Base-by-base conservation (phyloP, 1,140 invertebrate species). In the Aphelenchoides besseyi region DNA sequence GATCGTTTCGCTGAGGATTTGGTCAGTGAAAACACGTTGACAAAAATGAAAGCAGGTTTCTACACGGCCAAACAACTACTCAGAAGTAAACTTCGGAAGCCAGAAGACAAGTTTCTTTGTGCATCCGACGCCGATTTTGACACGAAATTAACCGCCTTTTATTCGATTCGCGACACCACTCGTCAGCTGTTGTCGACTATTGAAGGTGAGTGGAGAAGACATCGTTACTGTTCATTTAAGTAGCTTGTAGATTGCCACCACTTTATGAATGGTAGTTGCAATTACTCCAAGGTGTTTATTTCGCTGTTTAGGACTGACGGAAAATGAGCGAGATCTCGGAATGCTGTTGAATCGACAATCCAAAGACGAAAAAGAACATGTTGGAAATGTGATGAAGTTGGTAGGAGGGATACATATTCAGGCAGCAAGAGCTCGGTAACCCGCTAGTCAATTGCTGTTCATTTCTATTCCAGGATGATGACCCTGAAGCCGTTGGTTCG, bases 21-120 rank as follows among this genome's bases (percentile, higher is more conserved):
- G 59, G 82, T 85, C 62, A 87, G 88, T 70, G 86, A 86, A 54
- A 89, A 89, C 35, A 86, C 89, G 0, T 86, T 91, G 0, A 88
- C 88, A 28, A 91, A 92, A 85, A 91, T 96, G 89, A 93, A 97
- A 85, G 92, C 95, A 85, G 93, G 96, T 74, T 98, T 93, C 86
- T 99, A 95, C 95, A 91, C 97, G 33, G 97, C 95, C 2, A 98
- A 97, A 84, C 95, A 97, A 87, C 90, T 92, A 57, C 90, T 98
- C 30, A 90, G 94, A 66, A 88, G 92, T 78, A 97, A 95, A 87
- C 87, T 99, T 18, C 94, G 95, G 3, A 93, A 94, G 82, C 97
- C 97, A 87, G 95, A 98, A 87, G 96, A 99, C 85, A 94, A 96
- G 73, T 94, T 92, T 88, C 91, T 98, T 78, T 90, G 95, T 16